Base-by-base conservation (phyloP, 2,888 invertebrate genomes). In the Leptopterna dolabrata region DNA sequence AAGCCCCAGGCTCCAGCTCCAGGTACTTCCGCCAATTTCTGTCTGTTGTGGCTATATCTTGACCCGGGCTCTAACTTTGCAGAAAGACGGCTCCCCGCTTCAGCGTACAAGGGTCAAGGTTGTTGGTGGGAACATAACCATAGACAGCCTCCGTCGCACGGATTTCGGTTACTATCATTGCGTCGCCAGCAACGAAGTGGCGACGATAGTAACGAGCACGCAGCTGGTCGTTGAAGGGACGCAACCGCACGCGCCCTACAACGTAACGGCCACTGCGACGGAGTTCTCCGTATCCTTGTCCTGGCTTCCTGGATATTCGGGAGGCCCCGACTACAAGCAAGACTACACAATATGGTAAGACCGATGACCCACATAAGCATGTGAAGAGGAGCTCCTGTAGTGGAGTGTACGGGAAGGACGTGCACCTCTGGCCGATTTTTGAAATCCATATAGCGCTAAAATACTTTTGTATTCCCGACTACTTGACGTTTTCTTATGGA, bases 101-200 rank as follows among this genome's bases (percentile, higher is more conserved):
- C 97, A 97, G 91, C 95, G 96, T 91, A 95, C 94, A 91, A 94
- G 97, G 11, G 95, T 95, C 63, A 95, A 96, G 90, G 94, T 96
- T 87, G 93, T 95, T 87, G 96, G 96, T 78, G 98, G 98, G 11
- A 98, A 98, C 93, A 95, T 98, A 91, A 98, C 98, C 89, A 96
- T 98, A 90, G 96, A 96, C 91, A 95, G 95, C 90, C 93, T 98
- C 90, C 94, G 96, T 13, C 94, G 97, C 76, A 95, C 96, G 89
- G 98, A 98, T 93, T 97, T 98, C 92, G 98, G 98, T 76, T 96
- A 95, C 91, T 99, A 98, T 92, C 98, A 99, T 92, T 99, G 99
- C 93, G 96, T 98, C 90, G 98, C 97, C 30, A 95, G 96, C 89
- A 99, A 98, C 92, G 98, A 98, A 93, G 98, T 98, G 90, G 97